Base-by-base conservation (phyloP, 2,113 vertebrate species). In the Numida meleagris region DNA sequence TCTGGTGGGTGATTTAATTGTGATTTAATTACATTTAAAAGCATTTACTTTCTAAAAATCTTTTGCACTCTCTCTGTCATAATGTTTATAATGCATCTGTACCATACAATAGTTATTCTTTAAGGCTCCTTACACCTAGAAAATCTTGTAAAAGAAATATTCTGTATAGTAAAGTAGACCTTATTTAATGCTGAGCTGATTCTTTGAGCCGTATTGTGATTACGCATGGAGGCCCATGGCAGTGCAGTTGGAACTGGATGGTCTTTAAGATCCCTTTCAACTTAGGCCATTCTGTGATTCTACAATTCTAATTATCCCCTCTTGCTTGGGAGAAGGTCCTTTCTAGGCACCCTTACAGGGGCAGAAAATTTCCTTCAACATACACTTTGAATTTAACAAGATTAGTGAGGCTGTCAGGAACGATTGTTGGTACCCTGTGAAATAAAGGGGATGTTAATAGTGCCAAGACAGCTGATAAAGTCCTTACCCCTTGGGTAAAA, bases 11-110 rank as follows among this genome's bases (percentile, higher is more conserved):
- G 53, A n/a, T n/a, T n/a, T n/a, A n/a, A 48, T 84, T 92, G 81
- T 79, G 29, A 53, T 67, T 86, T 88, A 94, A 93, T 95, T 90
- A 55, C 29, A 53, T 82, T 91, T 93, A 84, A 95, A 94, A 94
- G 82, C 58, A 90, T 86, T 82, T 82, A 6, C 53, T 91, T 72
- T 95, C 55, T 85, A 66, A 67, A 90, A 82, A 57, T 63, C 5
- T 86, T 38, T 68, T 65, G 34, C 7, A 3, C 36, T 43, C 3
- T 50, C 18, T 87, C 67, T 94, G 89, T 95, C 94, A 89, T 57
- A 91, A 94, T 89, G 91, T 92, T 94, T 94, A 91, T 75, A 95
- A 92, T 66, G 8, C 72, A 84, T 65, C 76, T 88, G 71, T 91
- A 91, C 82, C 38, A 72, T 95, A 40, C 24, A 65, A 72, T 46